A percentile compares a stretch with the other conserved stretches of the same genome.
Conservation (phyloP, 2,113 vertebrate species). For the Dicaeum eximium region DNA sequence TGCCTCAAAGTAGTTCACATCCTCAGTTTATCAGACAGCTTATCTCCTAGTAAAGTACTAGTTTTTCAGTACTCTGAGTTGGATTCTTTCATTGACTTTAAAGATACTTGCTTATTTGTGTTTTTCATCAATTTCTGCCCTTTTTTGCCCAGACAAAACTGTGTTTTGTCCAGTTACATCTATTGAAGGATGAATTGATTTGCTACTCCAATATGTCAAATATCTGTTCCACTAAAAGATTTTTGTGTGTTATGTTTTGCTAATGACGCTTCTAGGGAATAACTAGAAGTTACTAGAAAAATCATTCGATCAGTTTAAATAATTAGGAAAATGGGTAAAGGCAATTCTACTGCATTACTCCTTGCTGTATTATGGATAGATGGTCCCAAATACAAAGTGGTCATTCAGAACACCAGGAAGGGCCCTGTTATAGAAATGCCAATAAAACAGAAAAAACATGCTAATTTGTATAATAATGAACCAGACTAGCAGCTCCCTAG, state of each 20-base stretch:
- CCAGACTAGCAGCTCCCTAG: background rate
- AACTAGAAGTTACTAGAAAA: background rate
- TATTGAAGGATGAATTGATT: background rate
- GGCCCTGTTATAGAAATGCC: background rate
- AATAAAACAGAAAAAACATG: fast-evolving
- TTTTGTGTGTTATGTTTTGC: background rate
- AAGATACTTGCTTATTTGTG: background rate
- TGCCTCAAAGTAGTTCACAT: background rate
- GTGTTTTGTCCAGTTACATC: background rate
- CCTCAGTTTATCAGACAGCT: background rate
- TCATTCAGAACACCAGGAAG: background rate
- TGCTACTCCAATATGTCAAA: background rate
- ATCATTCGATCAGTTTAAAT: background rate
- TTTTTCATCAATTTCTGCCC: background rate
- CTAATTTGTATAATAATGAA: background rate
- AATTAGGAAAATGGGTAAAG: background rate
- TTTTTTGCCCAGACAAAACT: background rate
- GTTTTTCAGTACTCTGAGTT: background rate
- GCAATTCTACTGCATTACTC: background rate
- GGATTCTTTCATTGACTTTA: background rate
- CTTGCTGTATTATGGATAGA: background rate
- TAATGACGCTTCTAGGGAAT: background rate
- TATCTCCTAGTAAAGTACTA: background rate
- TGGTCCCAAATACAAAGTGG: background rate
- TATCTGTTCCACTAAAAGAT: background rate